Percentiles rank a stretch among this genome's conserved stretches.
phyloP scores from a whole-genome alignment of 2,888 invertebrate species.

The Heliothis peltigera region DNA sequence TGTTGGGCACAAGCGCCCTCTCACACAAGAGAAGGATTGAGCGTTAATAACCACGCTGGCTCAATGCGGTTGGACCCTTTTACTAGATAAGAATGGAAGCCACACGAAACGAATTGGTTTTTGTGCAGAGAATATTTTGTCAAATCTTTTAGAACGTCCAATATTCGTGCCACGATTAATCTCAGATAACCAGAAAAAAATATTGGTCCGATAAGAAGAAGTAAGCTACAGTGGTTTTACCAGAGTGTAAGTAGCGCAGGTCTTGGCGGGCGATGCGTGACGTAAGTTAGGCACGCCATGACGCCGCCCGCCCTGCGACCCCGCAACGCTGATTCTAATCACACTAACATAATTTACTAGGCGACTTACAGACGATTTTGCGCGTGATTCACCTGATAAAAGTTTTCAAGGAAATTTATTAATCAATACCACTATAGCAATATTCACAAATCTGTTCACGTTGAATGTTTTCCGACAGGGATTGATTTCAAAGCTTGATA shows the following conservation, averaged over 20 bases:
- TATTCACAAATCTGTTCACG: background rate
- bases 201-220: background rate
- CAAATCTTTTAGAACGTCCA: too few relatives aligned
- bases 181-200: background rate
- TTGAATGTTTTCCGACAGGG: slow-evolving; percentile 3
- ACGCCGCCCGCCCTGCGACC: slow-evolving; percentile 52
- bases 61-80: too few relatives aligned
- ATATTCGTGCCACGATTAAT: too few relatives aligned
- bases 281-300: slow-evolving; percentile 74
- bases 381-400: slow-evolving; percentile 64
- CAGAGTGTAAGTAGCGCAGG: slow-evolving; percentile 36
- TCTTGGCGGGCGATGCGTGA: slow-evolving; percentile 68
- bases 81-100: too few relatives aligned
- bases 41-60: too few relatives aligned
- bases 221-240: background rate
- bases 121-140: too few relatives aligned
- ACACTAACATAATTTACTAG: slow-evolving; percentile 77
- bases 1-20: too few relatives aligned
- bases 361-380: slow-evolving; percentile 73
- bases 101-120: too few relatives aligned
- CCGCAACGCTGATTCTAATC: slow-evolving; percentile 77
- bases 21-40: too few relatives aligned
- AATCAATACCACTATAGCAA: slow-evolving; percentile 29
- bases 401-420: slow-evolving; percentile 52
- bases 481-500: background rate